Conservation (phyloP, 2,797 vertebrate genomes). For the Paedocypris micromegethes region DNA sequence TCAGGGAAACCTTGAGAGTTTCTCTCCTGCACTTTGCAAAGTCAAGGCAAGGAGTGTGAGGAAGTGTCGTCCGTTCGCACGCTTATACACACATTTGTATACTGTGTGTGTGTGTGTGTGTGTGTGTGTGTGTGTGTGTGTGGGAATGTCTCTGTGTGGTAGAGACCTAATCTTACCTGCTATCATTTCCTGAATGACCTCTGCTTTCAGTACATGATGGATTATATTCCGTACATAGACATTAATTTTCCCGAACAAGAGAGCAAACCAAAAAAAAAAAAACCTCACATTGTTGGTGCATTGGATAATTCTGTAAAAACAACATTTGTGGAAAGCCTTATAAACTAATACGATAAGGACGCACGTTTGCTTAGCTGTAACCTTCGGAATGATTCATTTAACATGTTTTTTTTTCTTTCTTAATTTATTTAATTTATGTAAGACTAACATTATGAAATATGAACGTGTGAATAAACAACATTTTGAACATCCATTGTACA, state of each 20-base stretch:
- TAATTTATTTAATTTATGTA: too few species aligned
- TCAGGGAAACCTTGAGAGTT: constrained; percentile 33
- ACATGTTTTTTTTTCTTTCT: too few species aligned
- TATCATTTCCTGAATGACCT: constrained; percentile 81
- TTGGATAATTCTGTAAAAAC: constrained; percentile 70
- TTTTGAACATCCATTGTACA: too few species aligned
- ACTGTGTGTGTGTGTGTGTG: constrained; percentile 43
- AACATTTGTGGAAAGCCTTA: constrained; percentile 52
- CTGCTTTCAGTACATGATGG: constrained; percentile 78
- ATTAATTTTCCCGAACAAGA: constrained; percentile 79
- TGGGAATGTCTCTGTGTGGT: constrained; percentile 48
- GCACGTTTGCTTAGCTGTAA: too few species aligned
- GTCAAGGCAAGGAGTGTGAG: constrained; percentile 58
- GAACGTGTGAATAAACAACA: too few species aligned
- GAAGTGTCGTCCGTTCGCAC: constrained; percentile 49
- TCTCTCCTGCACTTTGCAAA: constrained; percentile 59
- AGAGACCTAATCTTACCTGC: constrained; percentile 71
- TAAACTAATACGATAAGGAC: not conserved
- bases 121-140: constrained; percentile 43
- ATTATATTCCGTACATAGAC: constrained; percentile 74
- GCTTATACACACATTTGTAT: constrained; percentile 10
- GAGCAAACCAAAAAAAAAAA: constrained; percentile 56
- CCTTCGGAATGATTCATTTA: too few species aligned
- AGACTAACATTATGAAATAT: too few species aligned
- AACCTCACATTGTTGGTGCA: constrained; percentile 70